Evolutionary conservation across 2,113 vertebrate genomes (phyloP).

Genomic region (Pluvianellus socialis): DNA sequence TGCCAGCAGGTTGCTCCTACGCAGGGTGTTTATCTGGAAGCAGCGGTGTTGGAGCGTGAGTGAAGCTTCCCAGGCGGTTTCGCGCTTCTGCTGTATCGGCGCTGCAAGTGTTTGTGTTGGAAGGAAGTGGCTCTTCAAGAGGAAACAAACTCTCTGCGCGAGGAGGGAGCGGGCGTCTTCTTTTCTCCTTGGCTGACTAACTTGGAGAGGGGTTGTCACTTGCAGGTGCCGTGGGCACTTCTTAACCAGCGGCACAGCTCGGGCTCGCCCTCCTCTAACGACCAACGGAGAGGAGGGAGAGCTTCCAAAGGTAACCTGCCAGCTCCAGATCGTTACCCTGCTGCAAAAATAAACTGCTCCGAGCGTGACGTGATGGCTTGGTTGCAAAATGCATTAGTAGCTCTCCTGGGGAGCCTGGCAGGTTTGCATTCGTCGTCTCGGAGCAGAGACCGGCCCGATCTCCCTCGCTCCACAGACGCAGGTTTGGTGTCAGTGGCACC

Average conservation of each 20-base stretch:
- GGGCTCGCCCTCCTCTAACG: background rate
- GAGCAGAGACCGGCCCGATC: accelerated
- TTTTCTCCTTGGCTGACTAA: background rate
- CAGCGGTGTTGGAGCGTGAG: background rate
- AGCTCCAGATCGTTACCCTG: background rate
- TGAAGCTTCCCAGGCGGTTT: background rate
- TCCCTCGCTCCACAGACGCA: accelerated
- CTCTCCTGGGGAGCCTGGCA: background rate
- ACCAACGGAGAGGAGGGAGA: background rate
- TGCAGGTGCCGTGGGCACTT: background rate
- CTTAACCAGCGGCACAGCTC: background rate
- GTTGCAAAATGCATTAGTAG: background rate
- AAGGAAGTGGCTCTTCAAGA: background rate
- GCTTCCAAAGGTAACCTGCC: background rate
- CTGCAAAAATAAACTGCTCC: background rate
- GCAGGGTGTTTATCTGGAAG: background rate
- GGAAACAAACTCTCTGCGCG: background rate
- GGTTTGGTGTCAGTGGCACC: background rate
- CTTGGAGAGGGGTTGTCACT: background rate
- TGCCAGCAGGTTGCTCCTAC: background rate
- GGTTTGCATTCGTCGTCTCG: background rate
- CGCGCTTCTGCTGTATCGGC: background rate
- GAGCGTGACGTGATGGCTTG: background rate
- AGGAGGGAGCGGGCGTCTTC: background rate
- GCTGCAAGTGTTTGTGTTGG: background rate